Evolutionary conservation across 2,113 vertebrate genomes (phyloP), one percentile per base, ranked within the genome.

Genomic region (Pedionomus torquatus): DNA sequence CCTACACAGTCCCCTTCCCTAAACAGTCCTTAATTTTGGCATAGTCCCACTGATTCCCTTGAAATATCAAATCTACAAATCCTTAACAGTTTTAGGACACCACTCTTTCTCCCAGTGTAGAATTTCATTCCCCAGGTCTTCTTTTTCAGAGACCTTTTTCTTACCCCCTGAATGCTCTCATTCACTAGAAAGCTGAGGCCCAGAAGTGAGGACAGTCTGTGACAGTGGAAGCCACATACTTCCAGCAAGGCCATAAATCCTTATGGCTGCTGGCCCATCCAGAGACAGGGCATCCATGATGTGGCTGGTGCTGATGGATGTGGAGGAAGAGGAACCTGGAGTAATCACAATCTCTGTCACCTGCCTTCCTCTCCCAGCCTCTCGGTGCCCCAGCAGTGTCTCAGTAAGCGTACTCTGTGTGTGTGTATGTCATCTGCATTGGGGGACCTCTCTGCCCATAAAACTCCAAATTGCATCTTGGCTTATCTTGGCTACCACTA

Each of bases 371-470:
- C 33, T 76, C 57, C 31, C 31, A 80, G 31, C 6, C 28, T 43
- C 13, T 31, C 1, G 3, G 25, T 71, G 21, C 14, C 46, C 44
- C 89, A 71, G 46, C 46, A 37, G 21, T 17, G 35, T 18, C 48
- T 39, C 69, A 66, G 44, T 4, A 61, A 90, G 54, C 5, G 4
- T 39, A 39, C 13, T n/a, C 31, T 19, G n/a, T 2, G 18, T 5
- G 11, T 5, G 4, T 2, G 5, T 4, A 14, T 49, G 26, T 18
- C 4, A 4, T 43, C 19, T 0, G 1, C 24, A 8, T 8, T 30
- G 31, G 28, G 31, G 20, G 9, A 71, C 15, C 8, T 71, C 30
- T 71, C 28, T 64, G 46, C 41, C 19, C 4, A 3, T 10, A 51
- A 25, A 88, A 37, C 15, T 76, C 61, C 70, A 85, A 25, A 68